phyloP scores from a whole-genome alignment of 2,888 invertebrate species.

The Hofmannophila pseudospretella region DNA sequence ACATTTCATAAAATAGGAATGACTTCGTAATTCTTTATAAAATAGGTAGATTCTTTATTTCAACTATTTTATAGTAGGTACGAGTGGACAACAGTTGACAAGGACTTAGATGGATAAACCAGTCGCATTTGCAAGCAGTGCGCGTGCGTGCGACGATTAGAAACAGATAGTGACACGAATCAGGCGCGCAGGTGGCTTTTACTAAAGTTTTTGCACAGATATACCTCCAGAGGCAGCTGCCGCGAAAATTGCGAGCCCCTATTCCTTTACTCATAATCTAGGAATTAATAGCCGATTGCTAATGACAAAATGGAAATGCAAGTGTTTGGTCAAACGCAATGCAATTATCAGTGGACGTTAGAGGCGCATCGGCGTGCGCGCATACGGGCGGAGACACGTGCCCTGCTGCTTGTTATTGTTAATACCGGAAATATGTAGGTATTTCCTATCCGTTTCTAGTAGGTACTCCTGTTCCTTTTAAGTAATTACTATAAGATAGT shows the following conservation, averaged over 20 bases:
- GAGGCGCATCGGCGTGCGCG: constrained; percentile 31
- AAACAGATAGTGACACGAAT: constrained; percentile 31
- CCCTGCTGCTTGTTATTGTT: constrained; percentile 10
- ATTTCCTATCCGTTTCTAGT: constrained; percentile 1
- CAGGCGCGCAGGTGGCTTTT: constrained; percentile 64
- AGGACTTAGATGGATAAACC: constrained; percentile 7
- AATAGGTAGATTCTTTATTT: no score
- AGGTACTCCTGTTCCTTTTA: no score
- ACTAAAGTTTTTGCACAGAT: constrained; percentile 73
- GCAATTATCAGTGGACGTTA: constrained; percentile 58
- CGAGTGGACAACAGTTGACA: no score
- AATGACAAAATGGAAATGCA: constrained; percentile 72
- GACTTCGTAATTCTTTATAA: no score
- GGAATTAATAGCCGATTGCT: constrained; percentile 70
- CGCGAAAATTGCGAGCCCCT: constrained; percentile 73
- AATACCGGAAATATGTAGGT: constrained; percentile 8
- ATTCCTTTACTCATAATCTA: constrained; percentile 67
- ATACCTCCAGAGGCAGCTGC: constrained; percentile 48
- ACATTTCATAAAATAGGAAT: no score
- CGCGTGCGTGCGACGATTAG: constrained; percentile 24
- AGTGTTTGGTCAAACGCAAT: constrained; percentile 56
- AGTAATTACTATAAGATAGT: no score
- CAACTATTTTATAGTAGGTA: no score
- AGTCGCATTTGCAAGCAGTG: constrained; percentile 9
- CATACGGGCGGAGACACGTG: constrained; percentile 67